Evolutionary conservation across 1,140 invertebrate species (phyloP).

Genomic region (Drosophila navojoa): DNA sequence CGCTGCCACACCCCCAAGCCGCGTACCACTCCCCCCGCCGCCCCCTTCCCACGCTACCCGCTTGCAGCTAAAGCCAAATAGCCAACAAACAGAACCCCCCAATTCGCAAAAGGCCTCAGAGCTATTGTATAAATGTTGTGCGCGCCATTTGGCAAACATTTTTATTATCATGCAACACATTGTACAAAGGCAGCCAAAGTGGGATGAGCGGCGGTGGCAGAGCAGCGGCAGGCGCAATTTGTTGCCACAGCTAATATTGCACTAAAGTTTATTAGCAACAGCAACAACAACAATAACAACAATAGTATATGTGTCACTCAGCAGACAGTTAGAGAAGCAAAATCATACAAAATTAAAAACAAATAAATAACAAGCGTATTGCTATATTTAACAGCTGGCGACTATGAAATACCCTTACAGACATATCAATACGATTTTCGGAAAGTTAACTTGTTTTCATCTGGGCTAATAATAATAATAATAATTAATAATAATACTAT

Average conservation of each 20-base stretch:
- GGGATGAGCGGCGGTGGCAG: neutral
- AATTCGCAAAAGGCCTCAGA: slow-evolving; percentile 30
- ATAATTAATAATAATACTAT: no score
- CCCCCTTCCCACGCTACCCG: neutral
- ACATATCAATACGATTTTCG: neutral
- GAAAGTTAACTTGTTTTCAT: no score
- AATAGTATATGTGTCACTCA: slow-evolving; percentile 35
- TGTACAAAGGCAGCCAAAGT: slow-evolving; percentile 28
- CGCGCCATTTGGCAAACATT: slow-evolving; percentile 58
- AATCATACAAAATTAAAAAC: slow-evolving; percentile 2
- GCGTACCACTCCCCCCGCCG: no score
- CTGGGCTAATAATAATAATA: neutral
- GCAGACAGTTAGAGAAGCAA: slow-evolving; percentile 15
- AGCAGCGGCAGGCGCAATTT: slow-evolving; percentile 23
- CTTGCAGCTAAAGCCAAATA: slow-evolving; percentile 39
- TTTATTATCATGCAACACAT: slow-evolving; percentile 53
- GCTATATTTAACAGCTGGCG: neutral
- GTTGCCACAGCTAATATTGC: slow-evolving; percentile 50
- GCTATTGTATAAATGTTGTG: slow-evolving; percentile 41
- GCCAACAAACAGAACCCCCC: slow-evolving; percentile 37
- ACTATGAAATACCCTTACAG: neutral
- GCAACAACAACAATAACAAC: slow-evolving; percentile 1
- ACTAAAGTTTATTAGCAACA: slow-evolving; percentile 48
- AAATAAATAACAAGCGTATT: slow-evolving; percentile 18
- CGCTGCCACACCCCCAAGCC: neutral